Base-by-base conservation (phyloP, 2,113 vertebrate species). In the Cichladusa arquata region DNA sequence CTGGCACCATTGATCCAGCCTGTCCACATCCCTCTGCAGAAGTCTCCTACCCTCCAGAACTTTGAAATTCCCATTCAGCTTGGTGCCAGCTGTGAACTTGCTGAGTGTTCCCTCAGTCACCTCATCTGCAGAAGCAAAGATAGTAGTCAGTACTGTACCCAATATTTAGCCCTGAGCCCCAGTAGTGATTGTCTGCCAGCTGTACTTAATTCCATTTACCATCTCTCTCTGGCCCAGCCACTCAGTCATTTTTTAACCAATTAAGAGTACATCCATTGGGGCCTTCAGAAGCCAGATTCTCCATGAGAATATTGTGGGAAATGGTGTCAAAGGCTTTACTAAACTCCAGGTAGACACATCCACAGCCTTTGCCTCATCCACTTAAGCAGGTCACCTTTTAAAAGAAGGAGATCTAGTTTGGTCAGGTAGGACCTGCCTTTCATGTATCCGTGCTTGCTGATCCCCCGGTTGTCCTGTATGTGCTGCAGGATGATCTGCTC, bases 1-100 rank as follows among this genome's bases (percentile, higher is more conserved):
- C 29, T 70, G 6, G 2, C 3, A 13, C 10, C 9, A 24, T 26
- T 0, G 0, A 42, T 42, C 11, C 42, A 48, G 7, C 2, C 2
- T 50, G 10, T 57, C 10, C 22, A 11, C 7, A 33, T 19, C 5
- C 18, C 26, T 18, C 22, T 9, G 11, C 25, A 34, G 8, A 31
- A 2, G 11, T 25, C 28, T 56, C 25, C 6, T 38, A 16, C 26
- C 6, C 23, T 61, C n/a, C 2, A 29, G 12, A 12, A 54, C 3
- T 11, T 6, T 0, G 1, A 24, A 12, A 24, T 31, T 61, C 6
- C 29, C 20, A 9, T 4, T 16, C 4, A 25, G 1, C 19, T 31
- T 64, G 7, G 1, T 71, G 17, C 18, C 25, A 42, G 12, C 11
- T 40, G 2, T 17, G 3, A 47, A 8, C 11, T 47, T 11, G 5